A percentile compares a stretch with the other conserved stretches of the same genome.
Conservation (phyloP, 1,140 invertebrate species). For the Phocides pigmalion region DNA sequence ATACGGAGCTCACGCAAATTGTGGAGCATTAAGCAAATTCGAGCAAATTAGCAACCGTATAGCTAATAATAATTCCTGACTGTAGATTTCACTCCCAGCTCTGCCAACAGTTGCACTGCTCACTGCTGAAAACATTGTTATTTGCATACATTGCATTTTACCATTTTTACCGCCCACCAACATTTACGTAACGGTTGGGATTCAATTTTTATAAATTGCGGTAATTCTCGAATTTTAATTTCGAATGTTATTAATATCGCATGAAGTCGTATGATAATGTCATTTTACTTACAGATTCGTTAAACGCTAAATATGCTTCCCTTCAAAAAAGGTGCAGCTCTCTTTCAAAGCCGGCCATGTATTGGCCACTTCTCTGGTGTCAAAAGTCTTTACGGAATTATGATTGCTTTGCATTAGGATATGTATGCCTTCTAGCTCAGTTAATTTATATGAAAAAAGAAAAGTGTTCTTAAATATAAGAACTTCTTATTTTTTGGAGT, state of each 20-base stretch:
- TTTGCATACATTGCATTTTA: slow-evolving; percentile 40
- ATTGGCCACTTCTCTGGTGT: too few species aligned
- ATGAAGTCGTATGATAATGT: too few species aligned
- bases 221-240: background rate
- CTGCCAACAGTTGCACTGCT: slow-evolving; percentile 49
- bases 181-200: slow-evolving; percentile 6
- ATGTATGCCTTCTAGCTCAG: too few species aligned
- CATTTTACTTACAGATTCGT: too few species aligned
- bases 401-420: too few species aligned
- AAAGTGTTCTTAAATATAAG: too few species aligned
- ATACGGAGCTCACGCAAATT: slow-evolving; percentile 55
- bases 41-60: slow-evolving; percentile 58
- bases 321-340: too few species aligned
- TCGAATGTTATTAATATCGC: background rate
- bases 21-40: slow-evolving; percentile 65
- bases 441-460: too few species aligned
- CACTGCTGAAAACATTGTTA: slow-evolving; percentile 38
- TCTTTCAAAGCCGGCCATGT: too few species aligned
- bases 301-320: too few species aligned
- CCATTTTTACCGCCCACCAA: slow-evolving; percentile 21
- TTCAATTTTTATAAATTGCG: background rate
- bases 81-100: slow-evolving; percentile 44
- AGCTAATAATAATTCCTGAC: slow-evolving; percentile 49
- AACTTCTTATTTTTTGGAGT: too few species aligned
- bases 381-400: too few species aligned